Conservation (phyloP, 2,888 invertebrate genomes). For the Cerastoderma edule region DNA sequence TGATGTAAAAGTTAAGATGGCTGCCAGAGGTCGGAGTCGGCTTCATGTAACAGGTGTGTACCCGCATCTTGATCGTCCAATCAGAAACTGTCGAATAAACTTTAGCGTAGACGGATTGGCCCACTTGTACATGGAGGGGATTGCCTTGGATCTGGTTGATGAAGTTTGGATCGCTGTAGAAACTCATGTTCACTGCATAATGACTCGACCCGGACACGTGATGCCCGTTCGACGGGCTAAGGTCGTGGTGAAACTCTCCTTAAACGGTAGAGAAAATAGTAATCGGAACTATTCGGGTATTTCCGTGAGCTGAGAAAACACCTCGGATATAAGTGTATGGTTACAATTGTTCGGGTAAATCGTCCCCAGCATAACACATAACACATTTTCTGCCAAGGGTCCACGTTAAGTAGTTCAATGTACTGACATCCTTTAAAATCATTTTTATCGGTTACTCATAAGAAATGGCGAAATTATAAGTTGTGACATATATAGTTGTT, state of each 20-base stretch:
- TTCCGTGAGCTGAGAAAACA: too few relatives aligned
- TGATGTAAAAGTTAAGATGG: constrained; percentile 34
- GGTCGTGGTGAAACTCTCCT: constrained; percentile 47
- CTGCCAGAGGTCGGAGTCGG: constrained; percentile 32
- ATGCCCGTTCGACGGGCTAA: constrained; percentile 12
- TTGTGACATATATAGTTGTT: too few relatives aligned
- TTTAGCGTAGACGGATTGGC: constrained; percentile 48
- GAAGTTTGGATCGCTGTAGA: constrained; percentile 53
- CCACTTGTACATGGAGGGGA: constrained; percentile 48
- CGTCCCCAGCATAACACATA: too few relatives aligned
- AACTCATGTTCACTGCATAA: constrained; percentile 49
- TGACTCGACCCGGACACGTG: constrained; percentile 32
- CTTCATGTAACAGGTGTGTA: constrained; percentile 53
- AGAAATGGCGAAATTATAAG: too few relatives aligned
- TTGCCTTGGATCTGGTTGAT: constrained; percentile 36
- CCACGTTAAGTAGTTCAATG: too few relatives aligned
- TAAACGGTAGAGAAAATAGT: neutral
- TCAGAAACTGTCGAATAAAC: constrained; percentile 45
- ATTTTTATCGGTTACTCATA: too few relatives aligned
- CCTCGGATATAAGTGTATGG: too few relatives aligned
- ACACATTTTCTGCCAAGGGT: too few relatives aligned
- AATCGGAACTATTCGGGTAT: too few relatives aligned
- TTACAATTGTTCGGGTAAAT: too few relatives aligned
- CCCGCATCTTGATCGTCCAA: constrained; percentile 50
- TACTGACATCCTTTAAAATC: too few relatives aligned